phyloP scores from a whole-genome alignment of 1,140 invertebrate genomes.

The Camponotus pennsylvanicus region DNA sequence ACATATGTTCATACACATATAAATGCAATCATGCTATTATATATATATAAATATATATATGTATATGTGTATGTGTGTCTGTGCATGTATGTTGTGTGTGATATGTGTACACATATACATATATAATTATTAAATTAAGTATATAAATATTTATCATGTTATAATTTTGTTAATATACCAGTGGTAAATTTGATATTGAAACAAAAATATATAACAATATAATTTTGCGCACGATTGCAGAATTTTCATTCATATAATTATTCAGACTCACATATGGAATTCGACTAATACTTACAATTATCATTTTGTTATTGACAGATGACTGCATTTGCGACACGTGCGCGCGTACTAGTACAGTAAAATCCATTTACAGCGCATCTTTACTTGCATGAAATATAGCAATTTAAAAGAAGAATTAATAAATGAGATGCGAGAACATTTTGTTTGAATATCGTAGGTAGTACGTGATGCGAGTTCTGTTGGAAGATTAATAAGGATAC shows the following conservation, averaged over 20 bases:
- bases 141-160: neutral
- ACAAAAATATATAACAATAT: constrained; percentile 34
- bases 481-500: constrained; percentile 40
- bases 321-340: constrained; percentile 33
- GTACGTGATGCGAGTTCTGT: neutral
- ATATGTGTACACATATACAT: neutral
- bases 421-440: neutral
- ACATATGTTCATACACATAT: neutral
- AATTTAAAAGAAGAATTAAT: constrained; percentile 12
- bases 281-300: constrained; percentile 52
- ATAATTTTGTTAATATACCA: neutral
- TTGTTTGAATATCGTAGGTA: neutral
- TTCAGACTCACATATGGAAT: constrained; percentile 33
- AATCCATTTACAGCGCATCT: constrained; percentile 46
- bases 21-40: constrained; percentile 38
- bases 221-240: constrained; percentile 31
- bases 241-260: neutral
- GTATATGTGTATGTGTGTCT: neutral
- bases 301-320: constrained; percentile 58
- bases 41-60: neutral
- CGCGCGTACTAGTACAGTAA: constrained; percentile 19
- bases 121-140: constrained; percentile 2
- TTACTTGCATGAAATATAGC: constrained; percentile 5
- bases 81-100: neutral
- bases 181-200: constrained; percentile 5